Conservation (phyloP, 2,113 vertebrate species). For the Hemiprocne comata region DNA sequence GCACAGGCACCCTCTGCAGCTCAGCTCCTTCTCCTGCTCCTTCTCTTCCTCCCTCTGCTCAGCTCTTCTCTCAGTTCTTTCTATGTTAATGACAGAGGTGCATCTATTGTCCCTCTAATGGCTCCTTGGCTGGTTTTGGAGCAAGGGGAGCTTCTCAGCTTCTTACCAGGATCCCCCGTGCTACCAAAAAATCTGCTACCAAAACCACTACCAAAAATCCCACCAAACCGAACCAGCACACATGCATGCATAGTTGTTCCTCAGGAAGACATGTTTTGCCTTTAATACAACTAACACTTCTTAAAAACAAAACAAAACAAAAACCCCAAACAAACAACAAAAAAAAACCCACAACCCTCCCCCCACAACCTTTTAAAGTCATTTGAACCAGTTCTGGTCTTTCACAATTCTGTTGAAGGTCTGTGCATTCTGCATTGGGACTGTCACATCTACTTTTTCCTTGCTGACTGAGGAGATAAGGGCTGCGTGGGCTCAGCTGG, state of each 20-base stretch:
- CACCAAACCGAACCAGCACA: too few species aligned
- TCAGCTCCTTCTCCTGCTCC: too few species aligned
- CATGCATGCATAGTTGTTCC: background rate
- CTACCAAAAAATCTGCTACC: too few species aligned
- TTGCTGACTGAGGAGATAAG: background rate
- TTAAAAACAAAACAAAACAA: background rate
- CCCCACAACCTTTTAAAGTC: background rate
- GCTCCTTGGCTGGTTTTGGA: too few species aligned
- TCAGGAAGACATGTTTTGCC: background rate
- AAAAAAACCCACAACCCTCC: background rate
- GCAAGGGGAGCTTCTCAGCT: too few species aligned
- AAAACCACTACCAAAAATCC: too few species aligned
- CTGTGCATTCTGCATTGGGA: background rate
- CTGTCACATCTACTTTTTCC: background rate
- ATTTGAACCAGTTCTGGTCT: background rate
- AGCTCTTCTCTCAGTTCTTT: too few species aligned
- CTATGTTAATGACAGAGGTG: too few species aligned
- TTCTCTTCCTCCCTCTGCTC: too few species aligned
- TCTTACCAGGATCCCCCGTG: too few species aligned
- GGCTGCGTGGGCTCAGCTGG: background rate
- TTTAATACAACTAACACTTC: background rate
- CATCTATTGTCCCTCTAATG: too few species aligned
- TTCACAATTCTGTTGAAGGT: background rate
- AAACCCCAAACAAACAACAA: background rate
- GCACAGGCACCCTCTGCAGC: too few species aligned